Evolutionary conservation across 2,888 invertebrate species (phyloP).

Genomic region (Cheilosia urbana): DNA sequence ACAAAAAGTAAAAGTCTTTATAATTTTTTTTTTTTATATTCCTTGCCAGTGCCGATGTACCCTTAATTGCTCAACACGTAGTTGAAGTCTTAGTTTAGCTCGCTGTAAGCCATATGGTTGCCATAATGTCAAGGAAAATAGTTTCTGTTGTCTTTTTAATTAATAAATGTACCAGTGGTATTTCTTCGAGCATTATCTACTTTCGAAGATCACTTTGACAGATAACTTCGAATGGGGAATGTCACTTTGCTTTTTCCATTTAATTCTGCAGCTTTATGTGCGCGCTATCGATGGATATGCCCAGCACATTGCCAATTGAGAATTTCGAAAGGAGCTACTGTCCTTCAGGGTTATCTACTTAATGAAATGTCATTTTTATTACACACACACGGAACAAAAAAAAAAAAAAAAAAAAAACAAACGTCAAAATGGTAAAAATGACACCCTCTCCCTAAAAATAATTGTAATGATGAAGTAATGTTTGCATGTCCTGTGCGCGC

Average conservation of each 20-base stretch:
- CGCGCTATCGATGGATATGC: neutral
- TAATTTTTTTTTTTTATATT: slow-evolving; percentile 22
- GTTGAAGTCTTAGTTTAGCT: slow-evolving; percentile 2
- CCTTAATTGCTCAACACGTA: slow-evolving; percentile 62
- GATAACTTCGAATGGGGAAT: slow-evolving; percentile 56
- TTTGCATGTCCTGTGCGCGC: slow-evolving; percentile 68
- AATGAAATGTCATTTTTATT: slow-evolving; percentile 61
- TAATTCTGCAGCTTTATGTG: neutral
- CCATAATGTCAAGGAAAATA: slow-evolving; percentile 59
- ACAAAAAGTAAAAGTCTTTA: slow-evolving; percentile 50
- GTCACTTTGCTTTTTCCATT: slow-evolving; percentile 22
- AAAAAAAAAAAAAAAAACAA: slow-evolving; percentile 27
- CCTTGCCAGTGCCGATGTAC: slow-evolving; percentile 59
- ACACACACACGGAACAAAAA: slow-evolving; percentile 18
- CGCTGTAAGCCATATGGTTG: slow-evolving; percentile 54
- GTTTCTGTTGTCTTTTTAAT: slow-evolving; percentile 36
- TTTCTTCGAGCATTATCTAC: slow-evolving; percentile 9
- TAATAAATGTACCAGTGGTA: slow-evolving; percentile 49
- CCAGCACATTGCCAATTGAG: too few relatives aligned
- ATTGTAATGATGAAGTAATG: slow-evolving; percentile 7
- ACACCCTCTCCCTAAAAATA: neutral
- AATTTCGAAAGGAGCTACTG: slow-evolving; percentile 5
- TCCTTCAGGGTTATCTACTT: slow-evolving; percentile 16
- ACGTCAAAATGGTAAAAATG: neutral
- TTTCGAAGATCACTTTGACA: slow-evolving; percentile 52